These are phyloP conservation scores for Cairina moschata DNA, from an alignment of 2,113 vertebrate genomes.

Conservation along the genomic window DNA sequence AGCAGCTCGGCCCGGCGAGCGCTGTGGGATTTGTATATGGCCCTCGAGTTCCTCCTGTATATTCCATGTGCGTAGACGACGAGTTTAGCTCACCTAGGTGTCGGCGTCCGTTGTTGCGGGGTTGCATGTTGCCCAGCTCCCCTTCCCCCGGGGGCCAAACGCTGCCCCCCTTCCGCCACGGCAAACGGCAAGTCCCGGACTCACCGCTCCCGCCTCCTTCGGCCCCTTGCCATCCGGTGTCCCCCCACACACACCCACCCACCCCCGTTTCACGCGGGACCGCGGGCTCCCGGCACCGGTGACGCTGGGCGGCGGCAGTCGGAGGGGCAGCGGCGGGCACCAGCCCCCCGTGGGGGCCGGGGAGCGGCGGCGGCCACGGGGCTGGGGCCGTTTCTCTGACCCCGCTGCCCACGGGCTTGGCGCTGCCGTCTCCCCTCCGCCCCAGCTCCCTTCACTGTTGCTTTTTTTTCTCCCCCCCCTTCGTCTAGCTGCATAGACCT, in stretches of 20 bases:
- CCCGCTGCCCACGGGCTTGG: too few species aligned
- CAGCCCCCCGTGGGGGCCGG: too few species aligned
- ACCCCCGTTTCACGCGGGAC: too few species aligned
- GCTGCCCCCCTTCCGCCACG: not conserved
- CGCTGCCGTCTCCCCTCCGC: too few species aligned
- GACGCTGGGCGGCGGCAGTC: too few species aligned
- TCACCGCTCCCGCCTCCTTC: too few species aligned
- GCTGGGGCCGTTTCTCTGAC: not conserved
- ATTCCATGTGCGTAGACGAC: not conserved
- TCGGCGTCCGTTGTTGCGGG: not conserved
- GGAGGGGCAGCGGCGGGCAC: too few species aligned
- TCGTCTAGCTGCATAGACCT: conserved; percentile 67
- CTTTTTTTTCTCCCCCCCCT: not conserved
- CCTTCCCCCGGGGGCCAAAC: not conserved
- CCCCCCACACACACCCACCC: too few species aligned
- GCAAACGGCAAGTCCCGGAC: too few species aligned
- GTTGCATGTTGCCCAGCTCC: not conserved
- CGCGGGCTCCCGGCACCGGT: too few species aligned
- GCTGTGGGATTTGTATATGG: conserved; percentile 61
- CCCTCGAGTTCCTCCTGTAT: conserved; percentile 52
- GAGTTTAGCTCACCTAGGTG: not conserved
- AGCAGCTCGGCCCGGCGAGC: not conserved
- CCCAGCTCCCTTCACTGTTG: conserved; percentile 26
- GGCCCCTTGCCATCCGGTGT: too few species aligned
- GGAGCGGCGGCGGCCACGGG: too few species aligned